Evolutionary conservation across 1,140 invertebrate species (phyloP), one percentile per base, ranked within the genome.

Genomic region (Anagrus nilaparvatae): DNA sequence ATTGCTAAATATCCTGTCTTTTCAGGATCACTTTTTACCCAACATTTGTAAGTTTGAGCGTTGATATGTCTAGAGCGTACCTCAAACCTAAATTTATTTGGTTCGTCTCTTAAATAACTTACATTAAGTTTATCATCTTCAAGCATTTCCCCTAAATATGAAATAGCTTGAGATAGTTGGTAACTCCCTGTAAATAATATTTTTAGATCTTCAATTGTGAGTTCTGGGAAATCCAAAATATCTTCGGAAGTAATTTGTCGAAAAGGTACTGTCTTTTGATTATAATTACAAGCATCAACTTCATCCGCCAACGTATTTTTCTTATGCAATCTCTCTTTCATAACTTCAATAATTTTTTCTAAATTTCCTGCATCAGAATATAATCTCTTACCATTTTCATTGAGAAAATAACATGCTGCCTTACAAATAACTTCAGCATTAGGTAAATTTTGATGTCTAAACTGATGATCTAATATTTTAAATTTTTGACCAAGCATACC

Each of bases 61-160:
- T 32, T 42, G 18, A 43, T 52, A 43, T 52, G 47, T 7, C 43
- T 14, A 30, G 44, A 52, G 40, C 14, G 37, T 25, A 49, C 44
- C 45, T 47, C 36, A 19, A 37, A 34, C 40, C 39, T 49, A 4
- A 52, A 31, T 21, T 47, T 47, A 40, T 33, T 39, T 8, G 9
- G 10, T 9, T 48, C 31, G 29, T 34, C 43, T 34, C 33, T 49
- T 9, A 49, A 27, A 47, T 16, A 49, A 20, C 33, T 25, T 5
- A 51, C 3, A 13, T 12, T 21, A 10, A 48, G 42, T 14, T 43
- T 48, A 27, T 38, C 29, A 6, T 48, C 23, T 23, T 46, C 50
- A 28, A 50, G 27, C 41, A 49, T 49, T n/a, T 49, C 50, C n/a
- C 47, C 47, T 27, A 52, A 44, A 42, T 49, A n/a, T n/a, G n/a